These are phyloP conservation scores for Lacerta agilis DNA, from an alignment of 2,797 vertebrate genomes.

Conservation along the genomic window DNA sequence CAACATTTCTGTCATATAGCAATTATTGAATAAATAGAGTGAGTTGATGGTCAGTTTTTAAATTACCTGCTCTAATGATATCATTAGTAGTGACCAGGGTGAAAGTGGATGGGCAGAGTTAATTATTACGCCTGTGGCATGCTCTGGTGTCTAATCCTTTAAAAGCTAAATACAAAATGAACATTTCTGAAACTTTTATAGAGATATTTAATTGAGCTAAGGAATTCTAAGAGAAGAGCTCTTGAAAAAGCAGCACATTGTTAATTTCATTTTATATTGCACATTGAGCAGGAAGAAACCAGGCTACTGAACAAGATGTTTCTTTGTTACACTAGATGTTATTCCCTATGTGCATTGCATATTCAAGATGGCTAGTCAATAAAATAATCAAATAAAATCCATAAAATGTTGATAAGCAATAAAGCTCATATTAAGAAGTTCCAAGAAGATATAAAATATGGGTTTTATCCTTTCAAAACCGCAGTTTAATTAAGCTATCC, in stretches of 20 bases:
- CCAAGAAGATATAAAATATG: not conserved
- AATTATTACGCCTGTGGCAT: constrained; percentile 16
- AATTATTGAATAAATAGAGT: constrained; percentile 26
- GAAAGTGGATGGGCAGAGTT: not conserved
- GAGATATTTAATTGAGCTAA: not conserved
- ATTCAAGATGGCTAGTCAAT: not conserved
- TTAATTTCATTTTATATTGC: not conserved
- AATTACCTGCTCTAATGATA: constrained; percentile 5
- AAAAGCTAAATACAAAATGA: not conserved
- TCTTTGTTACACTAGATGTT: not conserved
- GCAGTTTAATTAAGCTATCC: not conserved
- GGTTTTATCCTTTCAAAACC: not conserved
- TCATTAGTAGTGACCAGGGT: not conserved
- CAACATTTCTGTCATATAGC: constrained; percentile 20
- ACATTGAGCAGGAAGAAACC: not conserved
- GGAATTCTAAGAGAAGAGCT: not conserved
- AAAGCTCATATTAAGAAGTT: not conserved
- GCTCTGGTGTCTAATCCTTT: not conserved
- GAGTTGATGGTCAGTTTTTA: constrained; percentile 27
- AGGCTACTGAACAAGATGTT: no score
- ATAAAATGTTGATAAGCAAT: not conserved
- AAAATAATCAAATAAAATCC: not conserved
- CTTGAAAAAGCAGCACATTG: not conserved
- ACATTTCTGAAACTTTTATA: not conserved
- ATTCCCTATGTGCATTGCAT: not conserved